A percentile compares a stretch with the other conserved stretches of the same genome.
phyloP scores from a whole-genome alignment of 2,113 vertebrate genomes.

The Bufo bufo region DNA sequence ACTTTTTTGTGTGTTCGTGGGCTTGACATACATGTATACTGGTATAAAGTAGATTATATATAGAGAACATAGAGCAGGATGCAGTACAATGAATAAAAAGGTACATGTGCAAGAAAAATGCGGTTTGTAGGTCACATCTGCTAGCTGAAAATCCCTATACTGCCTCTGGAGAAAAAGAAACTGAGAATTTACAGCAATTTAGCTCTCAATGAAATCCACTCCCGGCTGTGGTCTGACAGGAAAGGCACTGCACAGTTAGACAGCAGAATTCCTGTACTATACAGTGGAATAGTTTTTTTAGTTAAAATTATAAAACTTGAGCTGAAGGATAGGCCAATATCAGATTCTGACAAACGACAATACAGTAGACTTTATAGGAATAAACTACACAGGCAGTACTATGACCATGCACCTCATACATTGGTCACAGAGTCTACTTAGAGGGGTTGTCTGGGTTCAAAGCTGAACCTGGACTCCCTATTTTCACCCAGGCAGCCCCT shows the following conservation, averaged over 20 bases:
- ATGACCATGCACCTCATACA: no score
- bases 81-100: neutral
- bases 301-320: no score
- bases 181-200: slow-evolving; percentile 30
- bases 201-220: slow-evolving; percentile 8
- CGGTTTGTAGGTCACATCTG: slow-evolving; percentile 39
- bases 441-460: no score
- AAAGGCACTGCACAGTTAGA: neutral
- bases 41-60: neutral
- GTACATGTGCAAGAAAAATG: neutral
- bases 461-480: no score
- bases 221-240: neutral
- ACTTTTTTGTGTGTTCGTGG: neutral
- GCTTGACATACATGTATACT: no score
- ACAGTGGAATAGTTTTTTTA: neutral
- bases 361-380: neutral
- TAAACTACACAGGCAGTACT: no score
- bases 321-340: no score
- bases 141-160: neutral
- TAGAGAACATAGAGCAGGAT: neutral
- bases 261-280: neutral
- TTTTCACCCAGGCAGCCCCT: no score
- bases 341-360: no score
- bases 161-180: slow-evolving; percentile 3
- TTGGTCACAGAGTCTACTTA: no score